These are phyloP conservation scores for Pseudomyrmex dendroicus DNA, from an alignment of 1,140 invertebrate species.

Conservation along the genomic window DNA sequence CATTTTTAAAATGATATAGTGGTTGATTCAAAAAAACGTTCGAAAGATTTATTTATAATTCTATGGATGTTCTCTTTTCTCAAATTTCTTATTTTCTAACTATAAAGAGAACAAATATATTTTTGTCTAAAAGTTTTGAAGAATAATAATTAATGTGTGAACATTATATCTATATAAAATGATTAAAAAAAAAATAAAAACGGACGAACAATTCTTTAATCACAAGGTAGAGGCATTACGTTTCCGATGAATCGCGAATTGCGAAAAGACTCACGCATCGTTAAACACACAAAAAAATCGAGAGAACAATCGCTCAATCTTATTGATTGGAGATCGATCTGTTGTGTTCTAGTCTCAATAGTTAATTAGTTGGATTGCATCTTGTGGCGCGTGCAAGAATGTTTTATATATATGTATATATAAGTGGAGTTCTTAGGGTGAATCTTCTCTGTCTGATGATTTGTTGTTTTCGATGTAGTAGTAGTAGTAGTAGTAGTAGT, in stretches of 20 bases:
- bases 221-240: not conserved
- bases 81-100: no score
- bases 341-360: constrained; percentile 19
- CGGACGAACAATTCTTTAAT: not conserved
- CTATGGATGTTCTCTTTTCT: not conserved
- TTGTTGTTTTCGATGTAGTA: constrained; percentile 42
- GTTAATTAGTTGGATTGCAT: not conserved
- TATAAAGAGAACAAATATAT: no score
- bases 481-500: constrained; percentile 26
- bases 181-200: not conserved
- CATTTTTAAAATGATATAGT: not conserved
- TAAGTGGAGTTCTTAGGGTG: constrained; percentile 19
- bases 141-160: not conserved
- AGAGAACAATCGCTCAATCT: constrained; percentile 35
- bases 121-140: no score
- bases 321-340: constrained; percentile 15
- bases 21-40: constrained; percentile 15
- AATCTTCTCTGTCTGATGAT: constrained; percentile 47
- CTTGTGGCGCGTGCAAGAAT: constrained; percentile 13
- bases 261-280: constrained; percentile 46
- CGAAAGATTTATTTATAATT: not conserved
- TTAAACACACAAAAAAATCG: constrained; percentile 34
- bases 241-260: constrained; percentile 11
- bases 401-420: constrained; percentile 27
- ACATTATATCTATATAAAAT: not conserved